Conservation (phyloP, 2,113 vertebrate genomes). For the Syrrhaptes paradoxus region DNA sequence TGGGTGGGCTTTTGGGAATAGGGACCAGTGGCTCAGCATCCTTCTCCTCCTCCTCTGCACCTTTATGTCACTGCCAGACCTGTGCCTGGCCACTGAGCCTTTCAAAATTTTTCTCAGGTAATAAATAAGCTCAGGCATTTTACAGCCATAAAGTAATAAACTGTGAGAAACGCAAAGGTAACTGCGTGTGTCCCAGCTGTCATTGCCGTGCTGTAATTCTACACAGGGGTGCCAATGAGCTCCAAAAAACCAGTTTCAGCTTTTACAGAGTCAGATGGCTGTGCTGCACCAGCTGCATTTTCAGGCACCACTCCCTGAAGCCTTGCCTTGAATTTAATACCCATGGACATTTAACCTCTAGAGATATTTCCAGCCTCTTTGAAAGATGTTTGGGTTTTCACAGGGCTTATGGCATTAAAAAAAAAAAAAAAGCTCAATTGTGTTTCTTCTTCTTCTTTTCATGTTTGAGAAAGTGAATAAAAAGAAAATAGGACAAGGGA, state of each 20-base stretch:
- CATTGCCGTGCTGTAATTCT: not conserved
- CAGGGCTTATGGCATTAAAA: not conserved
- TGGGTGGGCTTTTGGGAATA: not conserved
- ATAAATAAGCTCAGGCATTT: not conserved
- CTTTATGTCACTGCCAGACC: fast-evolving
- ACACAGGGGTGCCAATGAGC: not conserved
- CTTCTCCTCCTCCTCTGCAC: not conserved
- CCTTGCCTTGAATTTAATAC: not conserved
- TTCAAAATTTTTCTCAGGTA: not conserved
- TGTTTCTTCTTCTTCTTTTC: not conserved
- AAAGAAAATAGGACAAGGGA: not conserved
- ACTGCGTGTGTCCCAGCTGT: not conserved
- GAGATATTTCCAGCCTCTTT: not conserved
- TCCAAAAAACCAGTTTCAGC: not conserved
- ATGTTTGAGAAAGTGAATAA: not conserved
- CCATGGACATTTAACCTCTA: not conserved
- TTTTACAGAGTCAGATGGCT: not conserved
- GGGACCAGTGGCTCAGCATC: not conserved
- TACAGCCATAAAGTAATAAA: fast-evolving
- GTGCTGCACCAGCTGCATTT: not conserved
- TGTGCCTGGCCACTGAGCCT: not conserved
- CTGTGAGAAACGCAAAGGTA: not conserved
- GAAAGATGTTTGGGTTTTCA: not conserved
- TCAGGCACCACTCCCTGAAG: not conserved
- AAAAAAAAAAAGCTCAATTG: not conserved